phyloP scores from a whole-genome alignment of 2,888 invertebrate genomes.

The Stenodema calcarata region DNA sequence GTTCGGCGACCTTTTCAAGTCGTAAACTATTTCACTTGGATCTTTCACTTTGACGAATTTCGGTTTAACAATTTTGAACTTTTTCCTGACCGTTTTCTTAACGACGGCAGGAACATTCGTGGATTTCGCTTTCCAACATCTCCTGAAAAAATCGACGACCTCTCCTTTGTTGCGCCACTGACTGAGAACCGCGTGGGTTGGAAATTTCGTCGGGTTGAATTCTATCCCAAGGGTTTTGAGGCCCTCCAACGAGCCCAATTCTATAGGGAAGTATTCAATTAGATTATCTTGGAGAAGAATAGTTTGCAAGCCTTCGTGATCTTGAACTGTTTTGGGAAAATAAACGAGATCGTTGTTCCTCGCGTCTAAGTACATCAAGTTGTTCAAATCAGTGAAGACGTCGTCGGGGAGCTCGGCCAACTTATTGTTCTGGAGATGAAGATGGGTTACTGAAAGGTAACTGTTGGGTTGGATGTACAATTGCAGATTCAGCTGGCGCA shows the following conservation, averaged over 20 bases:
- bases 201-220: slow-evolving; percentile 31
- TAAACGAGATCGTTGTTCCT: slow-evolving; percentile 64
- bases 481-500: background rate
- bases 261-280: slow-evolving; percentile 68
- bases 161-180: slow-evolving; percentile 29
- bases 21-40: slow-evolving; percentile 25
- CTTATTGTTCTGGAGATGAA: slow-evolving; percentile 37
- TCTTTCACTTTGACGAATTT: slow-evolving; percentile 26
- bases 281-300: slow-evolving; percentile 71
- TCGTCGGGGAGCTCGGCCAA: slow-evolving; percentile 31
- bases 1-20: background rate
- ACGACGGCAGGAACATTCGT: background rate
- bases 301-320: slow-evolving; percentile 69
- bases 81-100: background rate
- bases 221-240: slow-evolving; percentile 28
- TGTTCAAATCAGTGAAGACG: slow-evolving; percentile 26
- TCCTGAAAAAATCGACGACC: slow-evolving; percentile 22
- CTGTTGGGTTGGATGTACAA: background rate
- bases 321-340: slow-evolving; percentile 67
- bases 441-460: slow-evolving; percentile 6
- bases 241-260: slow-evolving; percentile 63
- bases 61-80: slow-evolving; percentile 22
- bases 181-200: background rate
- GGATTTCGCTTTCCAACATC: slow-evolving; percentile 22
- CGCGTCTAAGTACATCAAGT: slow-evolving; percentile 40